phyloP scores from a whole-genome alignment of 1,140 invertebrate species.

The Holotrichia oblita region DNA sequence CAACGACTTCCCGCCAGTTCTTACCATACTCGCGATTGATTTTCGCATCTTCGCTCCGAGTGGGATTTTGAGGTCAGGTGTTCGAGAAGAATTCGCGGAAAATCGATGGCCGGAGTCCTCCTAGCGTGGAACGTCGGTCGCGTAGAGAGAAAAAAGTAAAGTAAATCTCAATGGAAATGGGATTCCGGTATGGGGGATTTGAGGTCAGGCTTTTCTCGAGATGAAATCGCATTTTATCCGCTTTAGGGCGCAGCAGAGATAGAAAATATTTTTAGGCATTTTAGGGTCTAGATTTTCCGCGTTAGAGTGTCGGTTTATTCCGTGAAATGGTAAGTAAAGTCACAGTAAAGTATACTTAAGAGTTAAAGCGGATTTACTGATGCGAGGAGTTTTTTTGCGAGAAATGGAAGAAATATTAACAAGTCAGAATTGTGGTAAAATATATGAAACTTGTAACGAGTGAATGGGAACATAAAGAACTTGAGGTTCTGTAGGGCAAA shows the following conservation, averaged over 20 bases:
- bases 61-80: constrained; percentile 27
- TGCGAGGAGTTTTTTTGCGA: too few relatives aligned
- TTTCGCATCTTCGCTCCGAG: constrained; percentile 12
- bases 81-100: constrained; percentile 16
- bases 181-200: background rate
- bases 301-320: background rate
- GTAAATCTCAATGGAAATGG: constrained; percentile 24
- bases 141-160: background rate
- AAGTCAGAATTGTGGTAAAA: too few relatives aligned
- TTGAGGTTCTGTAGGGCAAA: too few relatives aligned
- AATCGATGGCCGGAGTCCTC: constrained; percentile 5
- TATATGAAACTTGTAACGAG: too few relatives aligned
- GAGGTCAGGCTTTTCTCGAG: background rate
- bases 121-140: background rate
- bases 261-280: constrained; percentile 12
- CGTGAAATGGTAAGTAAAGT: background rate
- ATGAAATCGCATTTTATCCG: constrained; percentile 23
- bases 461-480: too few relatives aligned
- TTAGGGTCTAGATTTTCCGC: background rate
- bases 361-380: too few relatives aligned
- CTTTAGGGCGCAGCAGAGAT: background rate
- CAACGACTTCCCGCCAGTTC: background rate
- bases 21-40: constrained; percentile 20
- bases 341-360: too few relatives aligned
- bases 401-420: too few relatives aligned